phyloP scores from a whole-genome alignment of 1,140 invertebrate genomes.

The Riptortus pedestris region DNA sequence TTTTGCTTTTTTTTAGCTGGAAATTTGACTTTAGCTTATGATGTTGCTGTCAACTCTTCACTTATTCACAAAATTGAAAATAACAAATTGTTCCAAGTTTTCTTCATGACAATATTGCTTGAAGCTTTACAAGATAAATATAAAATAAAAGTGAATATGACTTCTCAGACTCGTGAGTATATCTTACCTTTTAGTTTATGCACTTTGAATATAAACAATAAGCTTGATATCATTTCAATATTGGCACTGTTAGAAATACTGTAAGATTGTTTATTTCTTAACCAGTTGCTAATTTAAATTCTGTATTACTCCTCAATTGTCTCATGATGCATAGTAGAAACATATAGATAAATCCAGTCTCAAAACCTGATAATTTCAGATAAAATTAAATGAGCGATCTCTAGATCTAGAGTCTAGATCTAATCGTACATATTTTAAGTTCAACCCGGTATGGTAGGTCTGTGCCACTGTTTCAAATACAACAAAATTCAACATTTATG shows the following conservation, averaged over 20 bases:
- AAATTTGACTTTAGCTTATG: constrained; percentile 55
- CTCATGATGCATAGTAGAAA: no score
- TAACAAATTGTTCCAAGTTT: constrained; percentile 57
- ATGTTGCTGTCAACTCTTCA: constrained; percentile 61
- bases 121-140: constrained; percentile 68
- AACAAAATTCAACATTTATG: no score
- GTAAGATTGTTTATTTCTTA: not conserved
- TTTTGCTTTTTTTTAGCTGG: constrained; percentile 41
- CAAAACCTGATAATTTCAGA: no score
- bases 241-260: not conserved
- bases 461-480: no score
- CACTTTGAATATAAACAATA: not conserved
- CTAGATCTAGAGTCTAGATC: no score
- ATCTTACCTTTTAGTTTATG: not conserved
- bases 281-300: constrained; percentile 20
- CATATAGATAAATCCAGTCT: no score
- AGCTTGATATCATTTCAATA: not conserved
- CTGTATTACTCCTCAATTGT: constrained; percentile 10
- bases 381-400: no score
- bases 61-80: constrained; percentile 59
- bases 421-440: no score
- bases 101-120: constrained; percentile 61
- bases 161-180: constrained; percentile 35
- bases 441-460: no score
- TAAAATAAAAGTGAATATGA: constrained; percentile 49